Base-by-base conservation (phyloP, 92 coral and sea anemone genomes). In the Palythoa grandiflora region DNA sequence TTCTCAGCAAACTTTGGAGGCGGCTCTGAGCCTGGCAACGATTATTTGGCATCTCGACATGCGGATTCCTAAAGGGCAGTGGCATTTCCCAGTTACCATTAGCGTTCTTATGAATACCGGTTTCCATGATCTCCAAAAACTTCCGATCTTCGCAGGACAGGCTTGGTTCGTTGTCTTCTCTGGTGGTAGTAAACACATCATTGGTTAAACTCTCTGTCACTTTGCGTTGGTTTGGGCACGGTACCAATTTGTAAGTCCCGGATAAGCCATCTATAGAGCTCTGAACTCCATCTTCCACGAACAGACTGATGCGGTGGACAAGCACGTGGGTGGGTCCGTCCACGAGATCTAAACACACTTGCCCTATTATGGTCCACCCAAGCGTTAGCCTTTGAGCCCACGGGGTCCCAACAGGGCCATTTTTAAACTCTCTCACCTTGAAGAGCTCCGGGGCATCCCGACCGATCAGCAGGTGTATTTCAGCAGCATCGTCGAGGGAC, bases 81-180 rank as follows among this genome's bases (percentile, higher is more conserved):
- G 86, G 86, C 90, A 78, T 77, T 21, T 87, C 90, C 86, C 90
- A 87, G 39, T 87, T 87, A 76, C 90, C 90, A 5, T 3, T 55
- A 39, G 38, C 39, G 44, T 78, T 87, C 59, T 87, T 76, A 68
- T 19, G 75, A 38, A 61, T 87, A 15, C 38, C 86, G 3, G 14
- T 38, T 8, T 87, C 75, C 90, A 76, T 87, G 21, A 78, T 78
- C 76, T 87, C 77, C 16, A 78, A 4, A 47, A 87, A 87, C 28
- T 28, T 28, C 28, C 28, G 28, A 28, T 28, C 28, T 28, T 28
- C 28, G 28, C 28, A 28, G 28, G 28, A 28, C 28, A 28, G 28
- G 28, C 28, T 28, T 28, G 28, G 28, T 28, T 28, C 28, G 28
- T 28, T 28, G 28, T 28, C 28, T 28, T 28, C 28, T 28, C 28